phyloP scores from a whole-genome alignment of 2,113 vertebrate species.

The Cololabis saira region DNA sequence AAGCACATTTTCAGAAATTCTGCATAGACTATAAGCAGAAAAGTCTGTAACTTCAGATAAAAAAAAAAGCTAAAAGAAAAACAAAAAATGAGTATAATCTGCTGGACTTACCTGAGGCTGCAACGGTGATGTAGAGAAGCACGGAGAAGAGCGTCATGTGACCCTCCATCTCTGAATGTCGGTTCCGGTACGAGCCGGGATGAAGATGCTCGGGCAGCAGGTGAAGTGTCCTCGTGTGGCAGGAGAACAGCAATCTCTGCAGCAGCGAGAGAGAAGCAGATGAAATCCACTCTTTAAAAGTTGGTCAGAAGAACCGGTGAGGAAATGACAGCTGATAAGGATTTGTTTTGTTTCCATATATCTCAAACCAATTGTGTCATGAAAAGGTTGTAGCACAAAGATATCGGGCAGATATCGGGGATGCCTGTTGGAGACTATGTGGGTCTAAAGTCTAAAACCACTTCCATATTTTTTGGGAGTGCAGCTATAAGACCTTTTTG shows the following conservation, averaged over 20 bases:
- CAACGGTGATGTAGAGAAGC: slow-evolving; percentile 57
- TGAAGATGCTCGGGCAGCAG: slow-evolving; percentile 32
- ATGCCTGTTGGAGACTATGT: too few relatives aligned
- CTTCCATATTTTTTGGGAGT: too few relatives aligned
- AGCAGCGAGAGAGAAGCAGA: slow-evolving; percentile 41
- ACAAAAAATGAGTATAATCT: background rate
- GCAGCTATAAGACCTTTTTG: too few relatives aligned
- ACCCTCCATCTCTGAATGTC: slow-evolving; percentile 66
- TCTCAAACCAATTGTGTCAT: background rate
- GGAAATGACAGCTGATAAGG: slow-evolving; percentile 23
- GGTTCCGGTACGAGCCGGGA: slow-evolving; percentile 13
- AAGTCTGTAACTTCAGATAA: background rate
- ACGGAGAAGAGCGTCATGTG: slow-evolving; percentile 33
- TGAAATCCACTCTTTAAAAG: slow-evolving; percentile 46
- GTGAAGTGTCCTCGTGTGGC: slow-evolving; percentile 42
- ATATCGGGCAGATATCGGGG: too few relatives aligned
- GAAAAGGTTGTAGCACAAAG: too few relatives aligned
- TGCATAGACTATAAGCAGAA: too few relatives aligned
- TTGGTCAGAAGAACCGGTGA: slow-evolving; percentile 35
- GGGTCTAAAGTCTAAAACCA: too few relatives aligned
- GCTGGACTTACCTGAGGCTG: slow-evolving; percentile 70
- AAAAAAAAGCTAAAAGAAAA: background rate
- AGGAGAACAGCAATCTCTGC: slow-evolving; percentile 47
- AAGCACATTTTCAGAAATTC: too few relatives aligned
- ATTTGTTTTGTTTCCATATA: slow-evolving; percentile 1